Conservation (phyloP, 2,113 vertebrate genomes). For the Neopipo cinnamomea region DNA sequence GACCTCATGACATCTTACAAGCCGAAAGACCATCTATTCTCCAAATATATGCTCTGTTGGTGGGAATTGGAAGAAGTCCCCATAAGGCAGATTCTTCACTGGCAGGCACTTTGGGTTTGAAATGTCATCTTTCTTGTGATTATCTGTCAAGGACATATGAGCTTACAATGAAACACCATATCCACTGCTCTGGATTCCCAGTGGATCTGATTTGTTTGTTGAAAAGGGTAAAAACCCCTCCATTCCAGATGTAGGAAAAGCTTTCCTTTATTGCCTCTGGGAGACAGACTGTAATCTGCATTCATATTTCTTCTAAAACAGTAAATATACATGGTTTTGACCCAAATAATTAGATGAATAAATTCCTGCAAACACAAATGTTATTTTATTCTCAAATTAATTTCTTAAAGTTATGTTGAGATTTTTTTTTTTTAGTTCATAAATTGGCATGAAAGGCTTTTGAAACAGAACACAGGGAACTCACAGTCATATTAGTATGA, state of each 20-base stretch:
- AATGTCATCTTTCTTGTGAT: slow-evolving; percentile 15
- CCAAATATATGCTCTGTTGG: not conserved
- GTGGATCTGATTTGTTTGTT: slow-evolving; percentile 7
- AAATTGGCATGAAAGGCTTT: not conserved
- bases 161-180: not conserved
- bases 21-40: not conserved
- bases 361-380: not conserved
- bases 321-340: not conserved
- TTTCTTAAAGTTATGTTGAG: not conserved
- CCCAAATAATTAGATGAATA: not conserved
- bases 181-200: not conserved
- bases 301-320: not conserved
- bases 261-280: not conserved
- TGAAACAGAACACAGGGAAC: not conserved
- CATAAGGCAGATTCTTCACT: not conserved
- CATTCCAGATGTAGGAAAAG: not conserved
- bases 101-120: not conserved
- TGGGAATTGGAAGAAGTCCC: not conserved
- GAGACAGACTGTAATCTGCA: not conserved
- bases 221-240: not conserved
- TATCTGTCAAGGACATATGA: not conserved
- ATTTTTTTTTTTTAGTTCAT: not conserved
- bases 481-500: not conserved
- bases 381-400: not conserved
- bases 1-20: not conserved